Conservation (phyloP, 2,113 vertebrate species). For the Tonatia bakeri region DNA sequence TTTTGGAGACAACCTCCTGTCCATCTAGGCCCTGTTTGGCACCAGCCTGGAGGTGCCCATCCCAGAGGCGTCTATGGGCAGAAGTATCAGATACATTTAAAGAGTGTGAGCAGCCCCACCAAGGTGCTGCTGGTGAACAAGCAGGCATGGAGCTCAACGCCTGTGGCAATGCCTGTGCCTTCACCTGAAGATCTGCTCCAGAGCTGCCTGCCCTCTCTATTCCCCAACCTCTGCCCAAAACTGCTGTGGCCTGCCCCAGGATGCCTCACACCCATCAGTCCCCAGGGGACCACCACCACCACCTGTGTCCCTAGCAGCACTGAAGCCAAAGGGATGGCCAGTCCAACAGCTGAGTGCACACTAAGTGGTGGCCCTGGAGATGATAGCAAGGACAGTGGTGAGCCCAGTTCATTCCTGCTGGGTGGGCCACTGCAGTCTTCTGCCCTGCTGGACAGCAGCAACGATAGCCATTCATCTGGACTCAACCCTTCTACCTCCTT, state of each 20-base stretch:
- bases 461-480: conserved; percentile 81
- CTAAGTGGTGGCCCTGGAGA: conserved; percentile 44
- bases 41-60: conserved; percentile 96
- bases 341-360: conserved; percentile 70
- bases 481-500: conserved; percentile 88
- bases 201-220: conserved; percentile 81
- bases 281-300: conserved; percentile 74
- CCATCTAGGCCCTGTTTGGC: conserved; percentile 93
- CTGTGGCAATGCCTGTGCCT: conserved; percentile 94
- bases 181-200: conserved; percentile 96
- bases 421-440: conserved; percentile 92
- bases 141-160: conserved; percentile 92
- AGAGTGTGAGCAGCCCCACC: conserved; percentile 93
- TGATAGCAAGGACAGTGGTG: conserved; percentile 72
- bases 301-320: conserved; percentile 64
- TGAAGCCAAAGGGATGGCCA: conserved; percentile 72
- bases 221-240: conserved; percentile 71
- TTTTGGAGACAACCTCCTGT: conserved; percentile 95
- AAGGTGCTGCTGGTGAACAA: conserved; percentile 98
- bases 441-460: conserved; percentile 88
- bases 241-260: conserved; percentile 70
- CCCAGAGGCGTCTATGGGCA: conserved; percentile 93
- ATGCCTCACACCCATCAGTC: conserved; percentile 78
- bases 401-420: conserved; percentile 65
- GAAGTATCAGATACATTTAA: conserved; percentile 97